These are phyloP conservation scores for Hyles vespertilio DNA, from an alignment of 1,140 invertebrate genomes.

Conservation along the genomic window DNA sequence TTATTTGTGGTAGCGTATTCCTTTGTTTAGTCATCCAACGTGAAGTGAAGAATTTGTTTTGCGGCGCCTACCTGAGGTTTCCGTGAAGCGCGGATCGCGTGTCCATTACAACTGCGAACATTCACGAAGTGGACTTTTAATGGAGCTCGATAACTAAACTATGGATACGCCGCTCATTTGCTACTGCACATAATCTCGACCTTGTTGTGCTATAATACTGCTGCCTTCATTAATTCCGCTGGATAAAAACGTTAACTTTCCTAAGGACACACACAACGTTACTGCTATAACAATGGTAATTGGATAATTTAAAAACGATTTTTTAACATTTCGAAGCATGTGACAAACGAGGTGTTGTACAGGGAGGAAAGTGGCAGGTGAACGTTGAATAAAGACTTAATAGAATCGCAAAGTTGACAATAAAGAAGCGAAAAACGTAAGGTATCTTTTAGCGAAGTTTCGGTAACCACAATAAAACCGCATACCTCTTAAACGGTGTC, in stretches of 20 bases:
- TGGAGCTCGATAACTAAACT: conserved; percentile 27
- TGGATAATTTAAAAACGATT: conserved; percentile 17
- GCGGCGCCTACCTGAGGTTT: conserved; percentile 51
- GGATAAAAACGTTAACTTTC: background rate
- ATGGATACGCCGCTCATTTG: conserved; percentile 14
- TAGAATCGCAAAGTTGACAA: conserved; percentile 45
- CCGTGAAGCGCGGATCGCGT: conserved; percentile 46
- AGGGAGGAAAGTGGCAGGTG: conserved; percentile 35
- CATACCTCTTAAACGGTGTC: conserved; percentile 47
- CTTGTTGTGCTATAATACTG: conserved; percentile 1
- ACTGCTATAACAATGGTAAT: background rate
- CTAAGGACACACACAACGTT: background rate
- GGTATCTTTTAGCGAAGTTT: conserved; percentile 45
- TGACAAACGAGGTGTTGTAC: conserved; percentile 16
- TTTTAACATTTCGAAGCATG: conserved; percentile 19
- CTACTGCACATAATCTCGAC: conserved; percentile 8
- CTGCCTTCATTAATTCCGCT: too few relatives aligned
- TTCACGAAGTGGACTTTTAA: conserved; percentile 38
- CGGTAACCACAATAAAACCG: conserved; percentile 62
- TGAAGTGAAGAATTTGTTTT: conserved; percentile 31
- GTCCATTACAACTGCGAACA: conserved; percentile 43
- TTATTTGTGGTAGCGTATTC: conserved; percentile 19
- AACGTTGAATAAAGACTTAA: conserved; percentile 42
- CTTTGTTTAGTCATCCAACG: conserved; percentile 29
- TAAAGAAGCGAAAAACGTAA: conserved; percentile 41